phyloP scores from a whole-genome alignment of 2,888 invertebrate genomes.

The Villa cingulata region DNA sequence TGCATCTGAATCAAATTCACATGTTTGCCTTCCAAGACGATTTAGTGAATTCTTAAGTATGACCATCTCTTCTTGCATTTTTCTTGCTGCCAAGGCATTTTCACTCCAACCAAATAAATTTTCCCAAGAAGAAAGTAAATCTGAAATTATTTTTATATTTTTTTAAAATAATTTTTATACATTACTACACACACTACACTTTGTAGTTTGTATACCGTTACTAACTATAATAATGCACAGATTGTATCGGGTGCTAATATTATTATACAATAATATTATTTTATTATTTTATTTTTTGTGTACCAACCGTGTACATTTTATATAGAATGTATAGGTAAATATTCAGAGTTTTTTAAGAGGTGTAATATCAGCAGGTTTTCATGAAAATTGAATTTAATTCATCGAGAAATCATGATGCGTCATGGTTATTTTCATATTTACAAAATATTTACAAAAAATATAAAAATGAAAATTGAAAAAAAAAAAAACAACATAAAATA shows the following conservation, averaged over 20 bases:
- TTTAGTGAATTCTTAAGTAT: constrained; percentile 29
- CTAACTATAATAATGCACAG: no score
- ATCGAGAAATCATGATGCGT: constrained; percentile 3
- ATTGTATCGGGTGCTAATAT: no score
- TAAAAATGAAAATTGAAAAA: not conserved
- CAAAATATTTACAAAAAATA: no score
- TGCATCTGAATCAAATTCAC: constrained; percentile 34
- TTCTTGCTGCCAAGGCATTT: constrained; percentile 35
- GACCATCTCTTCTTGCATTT: constrained; percentile 37
- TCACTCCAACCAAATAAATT: constrained; percentile 36
- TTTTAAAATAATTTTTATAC: no score
- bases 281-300: no score
- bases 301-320: no score
- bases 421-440: not conserved
- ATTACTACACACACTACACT: no score
- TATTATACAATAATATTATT: no score
- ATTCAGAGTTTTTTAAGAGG: no score
- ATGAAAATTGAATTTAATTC: constrained; percentile 3
- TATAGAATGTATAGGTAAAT: no score
- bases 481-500: not conserved
- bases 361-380: not conserved
- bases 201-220: no score
- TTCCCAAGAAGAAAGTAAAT: constrained; percentile 36
- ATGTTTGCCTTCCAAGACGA: constrained; percentile 25
- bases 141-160: constrained; percentile 23